These are phyloP conservation scores for Allobates femoralis DNA, from an alignment of 2,797 vertebrate species.

Conservation along the genomic window DNA sequence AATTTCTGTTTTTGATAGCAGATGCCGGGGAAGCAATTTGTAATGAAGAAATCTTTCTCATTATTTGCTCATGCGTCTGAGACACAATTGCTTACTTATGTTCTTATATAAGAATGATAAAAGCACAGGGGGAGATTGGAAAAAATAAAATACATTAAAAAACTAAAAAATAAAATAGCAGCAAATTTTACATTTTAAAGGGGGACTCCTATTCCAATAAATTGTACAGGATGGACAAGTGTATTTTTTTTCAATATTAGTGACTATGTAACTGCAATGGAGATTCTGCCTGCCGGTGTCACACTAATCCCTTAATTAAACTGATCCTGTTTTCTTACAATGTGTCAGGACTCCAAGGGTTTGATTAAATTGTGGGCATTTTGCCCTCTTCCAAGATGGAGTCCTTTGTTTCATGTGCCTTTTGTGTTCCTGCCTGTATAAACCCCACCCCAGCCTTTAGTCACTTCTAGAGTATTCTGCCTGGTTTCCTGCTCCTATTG, in stretches of 20 bases:
- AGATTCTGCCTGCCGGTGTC: no score
- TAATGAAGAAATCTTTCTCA: conserved; percentile 15
- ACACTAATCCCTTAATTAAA: background rate
- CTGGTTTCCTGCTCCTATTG: no score
- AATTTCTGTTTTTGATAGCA: conserved; percentile 22
- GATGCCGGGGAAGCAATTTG: conserved; percentile 24
- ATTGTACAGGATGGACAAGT: background rate
- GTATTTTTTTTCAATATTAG: background rate
- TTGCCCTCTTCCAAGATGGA: no score
- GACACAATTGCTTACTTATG: conserved; percentile 35
- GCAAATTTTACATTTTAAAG: background rate
- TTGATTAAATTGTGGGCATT: no score
- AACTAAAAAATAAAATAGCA: background rate
- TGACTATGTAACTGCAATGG: no score
- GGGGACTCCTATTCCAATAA: background rate
- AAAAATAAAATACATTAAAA: background rate
- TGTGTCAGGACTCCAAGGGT: no score
- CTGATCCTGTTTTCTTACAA: no score
- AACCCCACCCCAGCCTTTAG: no score
- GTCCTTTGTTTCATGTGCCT: no score
- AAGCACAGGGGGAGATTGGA: background rate
- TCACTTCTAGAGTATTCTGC: no score
- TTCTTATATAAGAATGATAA: conserved; percentile 16
- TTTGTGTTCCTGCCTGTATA: no score
- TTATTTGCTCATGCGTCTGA: conserved; percentile 15